phyloP scores from a whole-genome alignment of 2,888 invertebrate genomes.

The Latheticus oryzae region DNA sequence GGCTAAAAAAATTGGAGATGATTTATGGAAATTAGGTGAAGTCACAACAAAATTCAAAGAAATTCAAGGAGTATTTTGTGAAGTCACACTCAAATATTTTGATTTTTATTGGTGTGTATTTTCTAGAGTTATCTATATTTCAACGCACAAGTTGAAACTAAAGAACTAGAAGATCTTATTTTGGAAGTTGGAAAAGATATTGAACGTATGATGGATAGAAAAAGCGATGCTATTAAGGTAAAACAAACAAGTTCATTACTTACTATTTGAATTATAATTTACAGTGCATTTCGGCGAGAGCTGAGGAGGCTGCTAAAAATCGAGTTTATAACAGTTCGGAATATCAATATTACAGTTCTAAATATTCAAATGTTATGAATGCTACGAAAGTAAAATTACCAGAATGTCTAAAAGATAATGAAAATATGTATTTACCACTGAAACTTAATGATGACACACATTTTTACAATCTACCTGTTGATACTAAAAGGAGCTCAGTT shows the following conservation, averaged over 20 bases:
- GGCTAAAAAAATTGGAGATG: constrained; percentile 83
- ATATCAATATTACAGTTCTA: constrained; percentile 82
- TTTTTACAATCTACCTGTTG: constrained; percentile 86
- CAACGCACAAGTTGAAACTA: constrained; percentile 82
- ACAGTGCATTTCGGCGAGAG: constrained; percentile 81
- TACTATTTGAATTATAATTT: no score
- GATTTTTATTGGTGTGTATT: no score
- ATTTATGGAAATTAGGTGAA: constrained; percentile 82
- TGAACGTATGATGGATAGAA: constrained; percentile 85
- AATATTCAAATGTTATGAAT: constrained; percentile 72
- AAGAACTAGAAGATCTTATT: constrained; percentile 83
- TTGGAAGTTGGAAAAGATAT: constrained; percentile 84
- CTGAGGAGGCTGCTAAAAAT: constrained; percentile 76
- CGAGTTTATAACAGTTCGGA: constrained; percentile 68
- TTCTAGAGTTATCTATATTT: constrained; percentile 80
- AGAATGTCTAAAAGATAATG: constrained; percentile 44
- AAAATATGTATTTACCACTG: constrained; percentile 69
- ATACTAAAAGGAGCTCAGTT: constrained; percentile 84
- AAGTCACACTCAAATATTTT: constrained; percentile 59
- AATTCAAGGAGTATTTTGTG: constrained; percentile 74
- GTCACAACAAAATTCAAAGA: constrained; percentile 82
- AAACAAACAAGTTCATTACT: constrained; percentile 43
- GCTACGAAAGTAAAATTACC: constrained; percentile 54
- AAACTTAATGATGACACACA: constrained; percentile 79
- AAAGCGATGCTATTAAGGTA: constrained; percentile 90